These are phyloP conservation scores for Dendroctonus ponderosae DNA, from an alignment of 1,140 invertebrate species.

Conservation along the genomic window DNA sequence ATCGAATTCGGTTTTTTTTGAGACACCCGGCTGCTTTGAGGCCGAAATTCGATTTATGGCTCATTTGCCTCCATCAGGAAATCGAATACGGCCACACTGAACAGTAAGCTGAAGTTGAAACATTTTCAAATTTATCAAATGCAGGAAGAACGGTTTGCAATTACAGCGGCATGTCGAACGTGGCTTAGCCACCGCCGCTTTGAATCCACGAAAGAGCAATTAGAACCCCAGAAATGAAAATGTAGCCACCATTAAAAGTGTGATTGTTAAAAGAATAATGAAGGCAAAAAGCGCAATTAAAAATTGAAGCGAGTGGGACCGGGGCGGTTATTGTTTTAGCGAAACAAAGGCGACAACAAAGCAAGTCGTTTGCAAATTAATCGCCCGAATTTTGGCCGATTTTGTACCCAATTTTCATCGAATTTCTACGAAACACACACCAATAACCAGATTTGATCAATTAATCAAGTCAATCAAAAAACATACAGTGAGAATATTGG, in stretches of 20 bases:
- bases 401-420: no score
- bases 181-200: conserved; percentile 2
- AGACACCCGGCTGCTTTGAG: conserved; percentile 15
- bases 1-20: conserved; percentile 2
- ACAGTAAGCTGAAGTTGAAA: no score
- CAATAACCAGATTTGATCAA: no score
- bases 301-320: conserved; percentile 28
- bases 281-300: conserved; percentile 38
- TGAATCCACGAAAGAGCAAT: conserved; percentile 16
- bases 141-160: no score
- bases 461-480: no score
- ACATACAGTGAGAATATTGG: no score
- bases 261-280: conserved; percentile 36
- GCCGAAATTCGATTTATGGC: conserved; percentile 13
- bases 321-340: background rate
- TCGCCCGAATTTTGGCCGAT: no score
- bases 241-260: conserved; percentile 36
- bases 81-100: background rate
- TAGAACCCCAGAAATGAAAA: conserved; percentile 33
- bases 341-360: no score
- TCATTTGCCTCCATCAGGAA: background rate
- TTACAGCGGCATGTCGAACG: background rate
- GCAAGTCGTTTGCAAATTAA: no score
- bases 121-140: no score
- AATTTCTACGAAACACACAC: no score